Evolutionary conservation across 2,113 vertebrate genomes (phyloP).

Genomic region (Hippopotamus amphibius): DNA sequence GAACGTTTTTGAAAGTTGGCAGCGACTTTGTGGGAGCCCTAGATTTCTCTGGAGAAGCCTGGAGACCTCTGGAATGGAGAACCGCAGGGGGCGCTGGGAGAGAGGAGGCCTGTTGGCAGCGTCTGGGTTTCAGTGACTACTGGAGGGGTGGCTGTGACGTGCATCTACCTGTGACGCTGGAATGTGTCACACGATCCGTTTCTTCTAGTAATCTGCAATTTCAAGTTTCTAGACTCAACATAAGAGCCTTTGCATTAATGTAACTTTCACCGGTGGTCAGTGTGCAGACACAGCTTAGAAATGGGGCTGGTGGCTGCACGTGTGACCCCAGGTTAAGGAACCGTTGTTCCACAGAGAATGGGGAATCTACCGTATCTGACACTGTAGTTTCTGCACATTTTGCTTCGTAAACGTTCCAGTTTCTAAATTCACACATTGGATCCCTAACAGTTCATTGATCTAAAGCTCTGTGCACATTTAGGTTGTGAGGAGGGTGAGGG

Average conservation of each 20-base stretch:
- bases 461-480: neutral
- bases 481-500: neutral
- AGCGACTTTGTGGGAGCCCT: neutral
- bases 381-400: too few relatives aligned
- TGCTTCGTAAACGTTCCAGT: neutral
- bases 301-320: neutral
- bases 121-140: neutral
- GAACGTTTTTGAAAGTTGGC: neutral
- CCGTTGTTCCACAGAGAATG: neutral
- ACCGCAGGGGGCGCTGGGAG: neutral
- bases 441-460: neutral
- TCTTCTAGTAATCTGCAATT: neutral
- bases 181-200: neutral
- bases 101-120: neutral
- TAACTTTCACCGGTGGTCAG: neutral
- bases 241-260: neutral
- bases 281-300: neutral
- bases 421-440: neutral
- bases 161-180: too few relatives aligned
- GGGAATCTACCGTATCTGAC: neutral
- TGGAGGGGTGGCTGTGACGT: rapidly evolving
- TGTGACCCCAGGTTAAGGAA: neutral
- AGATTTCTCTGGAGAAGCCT: neutral
- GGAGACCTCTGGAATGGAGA: neutral
- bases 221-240: neutral